A percentile compares a stretch with the other conserved stretches of the same genome.
Evolutionary conservation across 2,888 invertebrate genomes (phyloP).

Genomic region (Escarpia spicata): DNA sequence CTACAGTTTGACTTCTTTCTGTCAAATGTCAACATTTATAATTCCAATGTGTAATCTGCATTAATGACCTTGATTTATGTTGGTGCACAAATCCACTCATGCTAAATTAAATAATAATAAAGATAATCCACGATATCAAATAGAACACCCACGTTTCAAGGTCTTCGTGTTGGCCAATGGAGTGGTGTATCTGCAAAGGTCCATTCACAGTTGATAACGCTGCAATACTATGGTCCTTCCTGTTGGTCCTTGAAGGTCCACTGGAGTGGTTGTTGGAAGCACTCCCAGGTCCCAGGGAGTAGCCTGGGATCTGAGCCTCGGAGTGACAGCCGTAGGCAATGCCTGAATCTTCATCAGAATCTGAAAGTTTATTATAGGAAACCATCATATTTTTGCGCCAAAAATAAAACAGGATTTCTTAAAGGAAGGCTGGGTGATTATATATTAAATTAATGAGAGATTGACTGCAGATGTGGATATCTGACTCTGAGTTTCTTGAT

Average conservation of each 20-base stretch:
- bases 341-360: conserved; percentile 7
- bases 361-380: background rate
- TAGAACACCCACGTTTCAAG: background rate
- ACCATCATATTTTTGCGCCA: background rate
- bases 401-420: too few relatives aligned
- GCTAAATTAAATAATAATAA: background rate
- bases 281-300: background rate
- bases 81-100: background rate
- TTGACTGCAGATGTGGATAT: too few relatives aligned
- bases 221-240: background rate
- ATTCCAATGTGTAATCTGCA: background rate
- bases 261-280: background rate
- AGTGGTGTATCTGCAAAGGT: background rate
- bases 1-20: background rate
- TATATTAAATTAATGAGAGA: too few relatives aligned
- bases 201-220: background rate
- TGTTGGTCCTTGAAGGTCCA: background rate
- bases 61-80: background rate
- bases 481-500: too few relatives aligned
- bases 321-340: background rate
- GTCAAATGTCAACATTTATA: background rate
- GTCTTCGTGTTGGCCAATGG: background rate
- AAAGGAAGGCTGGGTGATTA: too few relatives aligned
- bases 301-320: background rate
- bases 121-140: background rate